Conservation (phyloP, 2,797 vertebrate genomes). For the Sylvilagus floridanus region DNA sequence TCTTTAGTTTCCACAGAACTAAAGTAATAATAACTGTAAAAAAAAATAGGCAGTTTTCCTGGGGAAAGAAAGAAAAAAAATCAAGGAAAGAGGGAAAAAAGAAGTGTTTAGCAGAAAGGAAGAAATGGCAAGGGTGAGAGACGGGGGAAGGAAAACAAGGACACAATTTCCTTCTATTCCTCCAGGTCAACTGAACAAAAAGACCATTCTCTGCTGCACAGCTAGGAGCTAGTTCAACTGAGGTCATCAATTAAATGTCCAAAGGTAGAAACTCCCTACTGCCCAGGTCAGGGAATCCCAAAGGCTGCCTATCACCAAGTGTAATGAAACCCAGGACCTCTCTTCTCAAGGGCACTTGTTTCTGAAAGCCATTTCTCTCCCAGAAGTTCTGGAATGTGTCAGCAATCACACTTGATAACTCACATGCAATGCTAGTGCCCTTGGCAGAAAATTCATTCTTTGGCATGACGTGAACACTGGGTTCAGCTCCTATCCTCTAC, state of each 20-base stretch:
- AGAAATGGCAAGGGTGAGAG: not conserved
- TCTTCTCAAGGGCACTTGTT: conserved; percentile 43
- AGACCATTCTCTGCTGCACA: not conserved
- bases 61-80: not conserved
- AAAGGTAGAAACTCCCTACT: not conserved
- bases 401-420: conserved; percentile 39
- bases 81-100: not conserved
- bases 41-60: not conserved
- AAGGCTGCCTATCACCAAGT: not conserved
- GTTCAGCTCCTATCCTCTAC: not conserved
- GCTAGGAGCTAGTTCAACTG: not conserved
- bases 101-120: not conserved
- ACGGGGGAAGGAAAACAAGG: conserved; percentile 20
- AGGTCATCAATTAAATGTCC: not conserved
- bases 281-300: conserved; percentile 13
- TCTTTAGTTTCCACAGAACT: conserved; percentile 8
- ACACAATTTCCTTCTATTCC: conserved; percentile 26
- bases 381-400: conserved; percentile 28
- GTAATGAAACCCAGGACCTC: conserved; percentile 15
- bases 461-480: not conserved
- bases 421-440: not conserved
- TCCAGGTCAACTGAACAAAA: conserved; percentile 31
- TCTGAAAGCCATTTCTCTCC: conserved; percentile 63
- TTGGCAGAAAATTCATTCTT: not conserved
- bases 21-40: conserved; percentile 8